Base-by-base conservation (phyloP, 2,888 invertebrate genomes). In the Chrysolina haemoptera region DNA sequence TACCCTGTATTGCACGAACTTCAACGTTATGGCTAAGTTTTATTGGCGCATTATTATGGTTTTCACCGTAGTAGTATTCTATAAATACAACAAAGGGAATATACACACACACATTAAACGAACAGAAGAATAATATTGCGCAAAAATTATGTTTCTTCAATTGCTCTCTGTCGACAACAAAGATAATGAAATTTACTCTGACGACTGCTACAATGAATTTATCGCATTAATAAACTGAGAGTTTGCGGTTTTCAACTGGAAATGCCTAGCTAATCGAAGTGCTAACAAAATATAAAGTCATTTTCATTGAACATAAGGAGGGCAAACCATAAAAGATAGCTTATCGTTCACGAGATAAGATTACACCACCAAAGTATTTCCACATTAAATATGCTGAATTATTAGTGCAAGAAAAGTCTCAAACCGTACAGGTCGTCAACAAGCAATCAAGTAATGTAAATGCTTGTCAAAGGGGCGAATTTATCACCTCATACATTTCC, bases 261-360 rank as follows among this genome's bases (percentile, higher is more conserved):
- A 59, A 59, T 59, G 59, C n/a, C 27, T 22, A 27, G 22, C 35
- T 59, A 40, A 48, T 27, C 66, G 53, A 67, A 59, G 27, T 59
- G 27, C 35, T 53, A 55, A 40, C 43, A 22, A 40, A 43, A 67
- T 59, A 67, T 35, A 67, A 53, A 16, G 50, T 18, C 53, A 55
- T 53, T 67, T 53, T 50, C 67, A 53, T 41, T 59, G 59, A 59
- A 35, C 27, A n/a, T 59, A 77, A 77, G 73, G 73, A 77, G 73
- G 73, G 71, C 73, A 73, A 76, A 71, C 76, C 73, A 62, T 53
- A 73, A 70, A 48, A 73, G 75, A 77, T 77, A 77, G 71, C 69
- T 75, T 77, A 77, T 77, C 77, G 72, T 40, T 41, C 16, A 50
- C 64, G 55, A 64, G 77, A 77, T 77, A 77, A 77, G 77, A 77